phyloP scores from a whole-genome alignment of 2,113 vertebrate species.

The Engraulis encrasicolus region DNA sequence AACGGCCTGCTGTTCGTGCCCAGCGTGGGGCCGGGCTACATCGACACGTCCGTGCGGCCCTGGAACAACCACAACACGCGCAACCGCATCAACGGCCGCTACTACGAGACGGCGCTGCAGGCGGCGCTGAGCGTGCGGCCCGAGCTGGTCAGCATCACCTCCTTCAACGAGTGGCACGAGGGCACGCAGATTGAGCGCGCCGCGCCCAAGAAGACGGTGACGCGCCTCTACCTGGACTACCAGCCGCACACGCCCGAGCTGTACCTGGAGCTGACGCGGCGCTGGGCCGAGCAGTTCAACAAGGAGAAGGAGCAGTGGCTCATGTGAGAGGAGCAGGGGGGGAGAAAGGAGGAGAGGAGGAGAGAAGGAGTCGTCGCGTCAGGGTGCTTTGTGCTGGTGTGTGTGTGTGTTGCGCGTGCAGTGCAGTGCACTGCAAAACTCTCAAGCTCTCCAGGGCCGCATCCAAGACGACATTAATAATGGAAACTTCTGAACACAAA shows the following conservation, averaged over 20 bases:
- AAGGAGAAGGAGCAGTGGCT: constrained; percentile 92
- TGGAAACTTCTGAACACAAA: no score
- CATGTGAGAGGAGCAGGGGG: constrained; percentile 69
- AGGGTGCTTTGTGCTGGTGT: no score
- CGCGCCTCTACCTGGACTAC: constrained; percentile 85
- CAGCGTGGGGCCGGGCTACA: constrained; percentile 86
- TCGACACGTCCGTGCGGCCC: constrained; percentile 85
- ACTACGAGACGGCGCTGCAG: constrained; percentile 88
- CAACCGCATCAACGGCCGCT: constrained; percentile 87
- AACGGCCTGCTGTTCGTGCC: constrained; percentile 89
- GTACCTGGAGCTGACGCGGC: constrained; percentile 85
- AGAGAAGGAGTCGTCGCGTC: no score
- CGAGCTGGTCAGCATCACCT: constrained; percentile 86
- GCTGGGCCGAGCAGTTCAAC: constrained; percentile 87
- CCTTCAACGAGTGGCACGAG: constrained; percentile 93
- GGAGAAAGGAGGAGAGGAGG: no score
- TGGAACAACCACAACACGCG: constrained; percentile 93
- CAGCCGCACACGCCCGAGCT: constrained; percentile 80
- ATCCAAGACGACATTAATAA: no score
- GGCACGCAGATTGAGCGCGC: constrained; percentile 89
- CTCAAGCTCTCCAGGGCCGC: no score
- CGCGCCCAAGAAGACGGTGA: constrained; percentile 82
- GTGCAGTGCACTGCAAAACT: no score
- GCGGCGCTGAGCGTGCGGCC: constrained; percentile 83
- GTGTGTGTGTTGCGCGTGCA: no score